These are phyloP conservation scores for Prolemur simus DNA, from an alignment of 2,113 vertebrate genomes.

Conservation along the genomic window DNA sequence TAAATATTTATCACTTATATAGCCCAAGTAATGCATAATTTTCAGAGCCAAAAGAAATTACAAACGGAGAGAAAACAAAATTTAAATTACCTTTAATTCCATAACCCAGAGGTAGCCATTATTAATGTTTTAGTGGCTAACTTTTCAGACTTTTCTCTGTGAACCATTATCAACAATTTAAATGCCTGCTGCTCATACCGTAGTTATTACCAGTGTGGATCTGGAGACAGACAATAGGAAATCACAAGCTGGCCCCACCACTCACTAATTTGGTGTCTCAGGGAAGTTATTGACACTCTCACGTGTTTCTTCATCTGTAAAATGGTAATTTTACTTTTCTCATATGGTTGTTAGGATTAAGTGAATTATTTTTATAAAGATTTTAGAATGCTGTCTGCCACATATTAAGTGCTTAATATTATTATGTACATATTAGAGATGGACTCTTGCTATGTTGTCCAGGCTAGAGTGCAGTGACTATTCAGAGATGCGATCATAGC, in stretches of 20 bases:
- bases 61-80: not conserved
- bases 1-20: not conserved
- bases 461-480: not conserved
- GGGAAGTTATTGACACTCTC: not conserved
- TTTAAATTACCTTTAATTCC: not conserved
- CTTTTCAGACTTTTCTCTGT: not conserved
- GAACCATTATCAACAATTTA: not conserved
- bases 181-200: not conserved
- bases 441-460: not conserved
- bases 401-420: not conserved
- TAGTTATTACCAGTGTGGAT: not conserved
- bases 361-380: not conserved
- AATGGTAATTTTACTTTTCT: not conserved
- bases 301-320: not conserved
- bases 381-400: not conserved
- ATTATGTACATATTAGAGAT: not conserved
- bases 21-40: not conserved
- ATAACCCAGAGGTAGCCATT: not conserved
- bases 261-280: not conserved
- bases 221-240: not conserved
- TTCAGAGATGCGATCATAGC: not conserved
- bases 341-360: not conserved
- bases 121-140: not conserved
- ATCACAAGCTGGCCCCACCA: fast-evolving
- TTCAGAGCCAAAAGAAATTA: slow-evolving; percentile 33